Conservation (phyloP, 2,797 vertebrate species). For the Sebastes diploproa region DNA sequence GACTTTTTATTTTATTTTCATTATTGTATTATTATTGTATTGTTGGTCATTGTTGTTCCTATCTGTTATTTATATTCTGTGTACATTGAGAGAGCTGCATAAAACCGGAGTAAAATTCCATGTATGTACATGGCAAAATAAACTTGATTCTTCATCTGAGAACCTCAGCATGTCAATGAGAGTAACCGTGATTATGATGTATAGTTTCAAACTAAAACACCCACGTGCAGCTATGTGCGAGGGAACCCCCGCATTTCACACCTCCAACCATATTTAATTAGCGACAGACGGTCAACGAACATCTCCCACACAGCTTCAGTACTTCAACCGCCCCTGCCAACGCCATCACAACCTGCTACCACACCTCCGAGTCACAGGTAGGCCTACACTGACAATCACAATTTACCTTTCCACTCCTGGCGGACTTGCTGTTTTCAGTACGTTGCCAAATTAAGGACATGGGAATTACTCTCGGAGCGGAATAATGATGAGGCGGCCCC, state of each 20-base stretch:
- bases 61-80: too few species aligned
- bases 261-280: conserved; percentile 60
- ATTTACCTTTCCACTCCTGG: conserved; percentile 49
- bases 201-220: not conserved
- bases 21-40: too few species aligned
- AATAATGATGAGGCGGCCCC: conserved; percentile 71
- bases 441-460: conserved; percentile 71
- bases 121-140: too few species aligned
- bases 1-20: too few species aligned
- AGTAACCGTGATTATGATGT: not conserved
- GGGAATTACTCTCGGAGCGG: conserved; percentile 64
- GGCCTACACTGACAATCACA: conserved; percentile 30
- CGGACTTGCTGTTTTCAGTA: conserved; percentile 41
- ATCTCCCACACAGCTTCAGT: not conserved
- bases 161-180: not conserved
- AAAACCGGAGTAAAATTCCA: too few species aligned
- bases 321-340: not conserved
- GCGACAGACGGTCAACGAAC: conserved; percentile 26
- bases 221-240: not conserved
- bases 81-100: too few species aligned
- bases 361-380: conserved; percentile 51
- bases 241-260: conserved; percentile 23
- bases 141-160: too few species aligned
- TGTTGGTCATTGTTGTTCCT: too few species aligned
- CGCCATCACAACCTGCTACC: conserved; percentile 6